Conservation (phyloP, 2,888 invertebrate genomes). For the Oscheius sp. region DNA sequence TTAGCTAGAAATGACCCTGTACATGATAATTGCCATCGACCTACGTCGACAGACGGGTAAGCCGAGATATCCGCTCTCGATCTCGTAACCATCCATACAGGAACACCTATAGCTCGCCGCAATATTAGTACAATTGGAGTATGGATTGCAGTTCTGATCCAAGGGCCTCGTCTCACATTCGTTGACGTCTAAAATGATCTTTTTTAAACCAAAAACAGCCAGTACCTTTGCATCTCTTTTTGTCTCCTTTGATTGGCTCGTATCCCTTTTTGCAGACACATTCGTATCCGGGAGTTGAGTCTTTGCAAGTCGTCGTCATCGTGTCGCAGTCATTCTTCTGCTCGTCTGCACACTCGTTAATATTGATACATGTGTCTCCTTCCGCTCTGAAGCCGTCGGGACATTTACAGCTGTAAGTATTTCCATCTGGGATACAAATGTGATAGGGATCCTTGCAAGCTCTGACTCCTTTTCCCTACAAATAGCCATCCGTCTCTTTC, state of each 20-base stretch:
- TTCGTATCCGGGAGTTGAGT: not conserved
- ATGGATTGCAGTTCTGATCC: not conserved
- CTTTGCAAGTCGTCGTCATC: conserved; percentile 12
- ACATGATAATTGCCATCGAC: no score
- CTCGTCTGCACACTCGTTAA: conserved; percentile 29
- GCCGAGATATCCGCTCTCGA: conserved; percentile 29
- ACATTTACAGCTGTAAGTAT: conserved; percentile 53
- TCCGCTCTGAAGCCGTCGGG: conserved; percentile 30
- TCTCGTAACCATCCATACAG: conserved; percentile 60
- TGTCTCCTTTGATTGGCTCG: not conserved
- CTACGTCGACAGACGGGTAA: no score
- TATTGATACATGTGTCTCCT: not conserved
- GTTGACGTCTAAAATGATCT: conserved; percentile 59
- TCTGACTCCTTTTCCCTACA: conserved; percentile 7
- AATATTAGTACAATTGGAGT: conserved; percentile 81
- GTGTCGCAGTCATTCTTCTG: conserved; percentile 18
- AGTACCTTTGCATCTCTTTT: not conserved
- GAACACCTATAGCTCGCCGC: conserved; percentile 81
- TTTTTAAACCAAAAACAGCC: not conserved
- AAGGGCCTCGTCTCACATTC: conserved; percentile 59
- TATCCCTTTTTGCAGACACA: conserved; percentile 25
- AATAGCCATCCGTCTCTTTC: no score
- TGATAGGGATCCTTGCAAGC: not conserved
- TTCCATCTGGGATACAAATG: not conserved
- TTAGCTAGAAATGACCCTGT: not conserved